Conservation (phyloP, 35 echinoderm and acorn worm species). For the Heliocidaris tuberculata region DNA sequence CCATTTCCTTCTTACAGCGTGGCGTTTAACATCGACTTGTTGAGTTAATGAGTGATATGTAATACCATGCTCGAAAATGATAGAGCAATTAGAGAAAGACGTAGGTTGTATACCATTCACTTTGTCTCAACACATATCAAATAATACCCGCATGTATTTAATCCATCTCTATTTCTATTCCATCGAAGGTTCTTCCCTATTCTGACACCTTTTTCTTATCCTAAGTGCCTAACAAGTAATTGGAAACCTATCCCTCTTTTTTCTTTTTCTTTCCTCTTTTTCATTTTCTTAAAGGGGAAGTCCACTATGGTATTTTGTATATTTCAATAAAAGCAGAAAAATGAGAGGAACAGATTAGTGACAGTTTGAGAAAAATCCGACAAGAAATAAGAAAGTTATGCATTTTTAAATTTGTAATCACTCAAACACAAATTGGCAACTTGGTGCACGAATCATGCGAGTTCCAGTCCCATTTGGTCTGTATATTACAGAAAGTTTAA, state of each 20-base stretch:
- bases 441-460: too few relatives aligned
- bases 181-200: conserved; percentile 4
- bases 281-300: too few relatives aligned
- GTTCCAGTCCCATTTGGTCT: too few relatives aligned
- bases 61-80: not conserved
- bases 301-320: too few relatives aligned
- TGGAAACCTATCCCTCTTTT: not conserved
- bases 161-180: conserved; percentile 35
- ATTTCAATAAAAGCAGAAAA: too few relatives aligned
- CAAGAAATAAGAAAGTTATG: too few relatives aligned
- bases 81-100: not conserved
- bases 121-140: conserved; percentile 30
- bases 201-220: not conserved
- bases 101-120: not conserved
- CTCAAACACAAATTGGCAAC: too few relatives aligned
- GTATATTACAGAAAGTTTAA: too few relatives aligned
- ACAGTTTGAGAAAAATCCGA: too few relatives aligned
- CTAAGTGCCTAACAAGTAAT: not conserved
- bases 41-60: not conserved
- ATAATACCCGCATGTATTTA: conserved; percentile 36
- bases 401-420: too few relatives aligned
- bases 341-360: too few relatives aligned
- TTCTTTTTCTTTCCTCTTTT: not conserved
- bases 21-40: not conserved
- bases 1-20: too few relatives aligned